Conservation (phyloP, 1,140 invertebrate species). For the Dysdera silvatica region DNA sequence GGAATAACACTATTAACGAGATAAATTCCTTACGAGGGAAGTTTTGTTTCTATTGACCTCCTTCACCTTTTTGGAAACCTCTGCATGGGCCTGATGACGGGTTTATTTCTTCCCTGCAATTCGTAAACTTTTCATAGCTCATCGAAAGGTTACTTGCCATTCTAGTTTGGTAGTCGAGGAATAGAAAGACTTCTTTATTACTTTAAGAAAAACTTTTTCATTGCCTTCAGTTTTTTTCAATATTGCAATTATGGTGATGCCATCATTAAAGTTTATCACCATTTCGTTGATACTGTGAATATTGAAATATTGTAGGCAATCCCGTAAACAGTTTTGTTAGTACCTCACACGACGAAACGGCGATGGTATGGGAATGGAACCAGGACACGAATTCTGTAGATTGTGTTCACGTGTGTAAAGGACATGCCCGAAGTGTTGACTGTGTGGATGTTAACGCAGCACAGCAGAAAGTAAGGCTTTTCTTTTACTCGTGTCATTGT, state of each 20-base stretch:
- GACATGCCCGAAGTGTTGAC: slow-evolving; percentile 82
- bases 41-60: too few species aligned
- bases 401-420: slow-evolving; percentile 69
- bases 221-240: not conserved
- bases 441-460: slow-evolving; percentile 54
- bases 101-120: too few species aligned
- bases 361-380: slow-evolving; percentile 84
- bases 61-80: too few species aligned
- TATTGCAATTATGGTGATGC: not conserved
- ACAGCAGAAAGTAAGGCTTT: slow-evolving; percentile 16
- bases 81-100: too few species aligned
- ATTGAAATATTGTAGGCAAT: not conserved
- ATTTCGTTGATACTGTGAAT: not conserved
- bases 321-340: slow-evolving; percentile 25
- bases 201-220: not conserved
- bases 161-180: too few species aligned
- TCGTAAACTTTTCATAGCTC: too few species aligned
- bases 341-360: slow-evolving; percentile 65
- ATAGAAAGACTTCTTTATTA: not conserved
- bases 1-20: too few species aligned
- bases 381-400: slow-evolving; percentile 61
- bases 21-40: too few species aligned
- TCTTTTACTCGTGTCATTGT: too few species aligned
- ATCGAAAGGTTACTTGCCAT: too few species aligned
- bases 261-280: not conserved